A percentile compares a stretch with the other conserved stretches of the same genome.
Conservation (phyloP, 2,113 vertebrate species). For the Dolichallabes microphthalmus region DNA sequence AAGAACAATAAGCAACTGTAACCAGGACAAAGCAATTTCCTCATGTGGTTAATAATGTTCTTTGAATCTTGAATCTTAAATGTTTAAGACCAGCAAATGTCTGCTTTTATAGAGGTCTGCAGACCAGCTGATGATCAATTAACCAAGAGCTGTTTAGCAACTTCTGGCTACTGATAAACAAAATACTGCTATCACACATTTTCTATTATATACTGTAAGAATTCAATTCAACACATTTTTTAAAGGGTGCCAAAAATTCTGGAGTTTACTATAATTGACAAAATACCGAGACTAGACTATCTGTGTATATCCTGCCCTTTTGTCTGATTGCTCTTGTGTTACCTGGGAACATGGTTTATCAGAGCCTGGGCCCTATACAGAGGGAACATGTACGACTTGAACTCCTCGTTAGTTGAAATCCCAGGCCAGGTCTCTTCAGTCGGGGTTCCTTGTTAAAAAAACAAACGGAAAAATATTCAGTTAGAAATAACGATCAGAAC, state of each 20-base stretch:
- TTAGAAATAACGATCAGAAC: conserved; percentile 1
- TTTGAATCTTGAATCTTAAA: too few relatives aligned
- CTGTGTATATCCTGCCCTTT: not conserved
- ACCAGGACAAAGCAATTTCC: too few relatives aligned
- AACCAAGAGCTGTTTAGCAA: too few relatives aligned
- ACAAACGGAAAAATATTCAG: not conserved
- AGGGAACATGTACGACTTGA: conserved; percentile 83
- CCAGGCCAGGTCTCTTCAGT: conserved; percentile 89
- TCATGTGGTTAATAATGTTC: too few relatives aligned
- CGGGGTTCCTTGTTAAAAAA: conserved; percentile 78
- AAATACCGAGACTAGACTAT: not conserved
- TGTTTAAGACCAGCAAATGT: too few relatives aligned
- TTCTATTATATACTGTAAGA: not conserved
- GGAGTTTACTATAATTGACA: not conserved
- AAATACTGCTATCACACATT: too few relatives aligned
- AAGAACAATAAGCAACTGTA: too few relatives aligned
- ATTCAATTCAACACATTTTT: not conserved
- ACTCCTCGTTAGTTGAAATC: conserved; percentile 82
- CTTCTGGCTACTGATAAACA: too few relatives aligned
- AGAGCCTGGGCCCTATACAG: conserved; percentile 83
- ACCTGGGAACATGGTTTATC: conserved; percentile 92
- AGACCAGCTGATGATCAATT: too few relatives aligned
- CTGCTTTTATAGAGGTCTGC: too few relatives aligned
- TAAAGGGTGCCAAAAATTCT: not conserved
- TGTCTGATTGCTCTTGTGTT: conserved; percentile 40